Conservation (phyloP, 2,797 vertebrate species). For the Catharus ustulatus region DNA sequence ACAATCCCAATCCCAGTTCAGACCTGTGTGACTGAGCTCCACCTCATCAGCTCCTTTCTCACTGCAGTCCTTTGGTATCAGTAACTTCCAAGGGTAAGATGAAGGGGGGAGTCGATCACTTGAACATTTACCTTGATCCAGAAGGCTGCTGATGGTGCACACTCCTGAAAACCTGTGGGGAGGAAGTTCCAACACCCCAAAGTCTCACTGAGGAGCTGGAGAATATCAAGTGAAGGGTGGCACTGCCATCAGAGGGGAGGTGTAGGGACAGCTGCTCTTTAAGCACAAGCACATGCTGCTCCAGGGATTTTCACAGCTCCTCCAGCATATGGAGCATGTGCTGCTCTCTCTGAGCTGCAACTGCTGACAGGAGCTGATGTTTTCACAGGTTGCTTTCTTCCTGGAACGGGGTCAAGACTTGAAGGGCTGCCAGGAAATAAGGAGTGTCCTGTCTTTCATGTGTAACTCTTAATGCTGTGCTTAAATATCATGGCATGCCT, state of each 20-base stretch:
- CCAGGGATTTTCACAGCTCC: neutral
- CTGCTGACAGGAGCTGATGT: constrained; percentile 17
- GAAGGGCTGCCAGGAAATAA: neutral
- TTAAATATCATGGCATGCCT: neutral
- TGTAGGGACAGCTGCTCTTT: neutral
- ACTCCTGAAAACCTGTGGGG: neutral
- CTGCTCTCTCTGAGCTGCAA: neutral
- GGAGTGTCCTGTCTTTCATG: neutral
- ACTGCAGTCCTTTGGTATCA: neutral
- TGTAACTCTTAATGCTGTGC: neutral
- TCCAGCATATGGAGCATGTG: neutral
- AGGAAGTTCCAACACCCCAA: neutral
- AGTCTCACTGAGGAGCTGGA: neutral
- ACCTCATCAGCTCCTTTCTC: neutral
- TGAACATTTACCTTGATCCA: neutral
- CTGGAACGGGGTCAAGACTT: neutral
- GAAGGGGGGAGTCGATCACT: neutral
- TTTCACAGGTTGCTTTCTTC: constrained; percentile 19
- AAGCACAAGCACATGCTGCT: neutral
- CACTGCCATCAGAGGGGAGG: neutral
- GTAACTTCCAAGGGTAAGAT: neutral
- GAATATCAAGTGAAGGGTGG: neutral
- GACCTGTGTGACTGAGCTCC: neutral
- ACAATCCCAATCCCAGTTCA: neutral
- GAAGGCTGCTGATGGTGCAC: neutral